A percentile compares a stretch with the other conserved stretches of the same genome.
Evolutionary conservation across 2,797 vertebrate species (phyloP).

Genomic region (Melanotaenia boesemani): DNA sequence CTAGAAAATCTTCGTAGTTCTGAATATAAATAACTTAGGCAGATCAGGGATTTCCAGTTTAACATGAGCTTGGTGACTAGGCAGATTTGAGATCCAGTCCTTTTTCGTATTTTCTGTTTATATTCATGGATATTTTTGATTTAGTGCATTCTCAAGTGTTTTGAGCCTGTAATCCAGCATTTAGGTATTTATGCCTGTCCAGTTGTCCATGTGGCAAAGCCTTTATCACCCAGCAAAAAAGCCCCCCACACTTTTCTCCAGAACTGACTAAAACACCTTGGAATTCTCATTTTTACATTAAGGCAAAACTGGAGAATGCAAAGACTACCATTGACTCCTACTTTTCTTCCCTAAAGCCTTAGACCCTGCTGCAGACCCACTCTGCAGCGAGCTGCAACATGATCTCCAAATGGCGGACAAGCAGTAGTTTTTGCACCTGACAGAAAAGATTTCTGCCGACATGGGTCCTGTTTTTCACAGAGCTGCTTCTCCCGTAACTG

Average conservation of each 20-base stretch:
- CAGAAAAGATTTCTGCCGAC: conserved; percentile 48
- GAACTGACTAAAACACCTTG: conserved; percentile 28
- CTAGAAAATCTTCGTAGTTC: conserved; percentile 38
- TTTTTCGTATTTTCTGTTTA: conserved; percentile 37
- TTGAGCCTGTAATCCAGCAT: conserved; percentile 23
- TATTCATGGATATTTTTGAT: conserved; percentile 26
- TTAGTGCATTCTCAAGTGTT: conserved; percentile 13
- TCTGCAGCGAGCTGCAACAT: conserved; percentile 55
- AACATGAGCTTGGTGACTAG: conserved; percentile 30
- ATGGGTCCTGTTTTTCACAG: conserved; percentile 47
- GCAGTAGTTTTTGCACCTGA: conserved; percentile 42
- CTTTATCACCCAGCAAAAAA: conserved; percentile 30
- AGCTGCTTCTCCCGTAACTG: conserved; percentile 52
- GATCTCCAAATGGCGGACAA: conserved; percentile 58
- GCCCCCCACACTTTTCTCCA: conserved; percentile 15
- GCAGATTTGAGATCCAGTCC: conserved; percentile 1
- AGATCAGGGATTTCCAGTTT: conserved; percentile 33
- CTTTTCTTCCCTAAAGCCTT: conserved; percentile 69
- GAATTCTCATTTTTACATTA: conserved; percentile 18
- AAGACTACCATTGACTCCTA: conserved; percentile 44
- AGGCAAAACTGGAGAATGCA: conserved; percentile 43
- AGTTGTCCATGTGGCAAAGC: conserved; percentile 44
- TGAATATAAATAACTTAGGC: conserved; percentile 32
- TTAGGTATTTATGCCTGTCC: conserved; percentile 31
- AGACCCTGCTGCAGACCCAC: conserved; percentile 59